Evolutionary conservation across 2,888 invertebrate species (phyloP).

Genomic region (Agrotis exclamationis): DNA sequence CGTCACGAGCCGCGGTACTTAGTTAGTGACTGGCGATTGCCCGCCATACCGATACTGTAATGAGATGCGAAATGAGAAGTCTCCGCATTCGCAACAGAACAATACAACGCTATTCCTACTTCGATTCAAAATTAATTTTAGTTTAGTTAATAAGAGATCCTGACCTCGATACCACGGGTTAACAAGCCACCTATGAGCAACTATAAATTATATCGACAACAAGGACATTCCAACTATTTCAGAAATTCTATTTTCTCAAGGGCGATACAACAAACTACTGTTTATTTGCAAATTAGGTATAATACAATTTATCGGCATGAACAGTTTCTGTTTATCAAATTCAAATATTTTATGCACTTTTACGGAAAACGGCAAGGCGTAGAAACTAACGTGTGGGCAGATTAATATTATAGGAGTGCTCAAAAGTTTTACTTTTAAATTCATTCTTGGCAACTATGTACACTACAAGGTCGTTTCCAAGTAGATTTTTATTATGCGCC

Average conservation of each 20-base stretch:
- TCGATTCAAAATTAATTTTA: conserved; percentile 29
- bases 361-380: conserved; percentile 50
- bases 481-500: conserved; percentile 35
- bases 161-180: conserved; percentile 27
- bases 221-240: conserved; percentile 41
- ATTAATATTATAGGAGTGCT: conserved; percentile 42
- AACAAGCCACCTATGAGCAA: conserved; percentile 35
- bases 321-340: conserved; percentile 21
- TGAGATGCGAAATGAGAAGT: conserved; percentile 65
- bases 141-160: conserved; percentile 14
- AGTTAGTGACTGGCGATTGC: conserved; percentile 59
- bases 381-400: conserved; percentile 51
- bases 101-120: conserved; percentile 22
- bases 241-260: conserved; percentile 47
- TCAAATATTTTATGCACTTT: conserved; percentile 52
- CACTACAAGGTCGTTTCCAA: conserved; percentile 54
- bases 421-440: conserved; percentile 48
- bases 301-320: conserved; percentile 29
- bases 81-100: conserved; percentile 54
- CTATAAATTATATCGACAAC: conserved; percentile 34
- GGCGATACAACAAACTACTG: conserved; percentile 15
- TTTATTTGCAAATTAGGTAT: conserved; percentile 29
- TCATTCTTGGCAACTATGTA: conserved; percentile 42
- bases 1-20: conserved; percentile 65
- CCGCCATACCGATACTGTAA: conserved; percentile 58